Base-by-base conservation (phyloP, 2,888 invertebrate genomes). In the Auanema freiburgensis region DNA sequence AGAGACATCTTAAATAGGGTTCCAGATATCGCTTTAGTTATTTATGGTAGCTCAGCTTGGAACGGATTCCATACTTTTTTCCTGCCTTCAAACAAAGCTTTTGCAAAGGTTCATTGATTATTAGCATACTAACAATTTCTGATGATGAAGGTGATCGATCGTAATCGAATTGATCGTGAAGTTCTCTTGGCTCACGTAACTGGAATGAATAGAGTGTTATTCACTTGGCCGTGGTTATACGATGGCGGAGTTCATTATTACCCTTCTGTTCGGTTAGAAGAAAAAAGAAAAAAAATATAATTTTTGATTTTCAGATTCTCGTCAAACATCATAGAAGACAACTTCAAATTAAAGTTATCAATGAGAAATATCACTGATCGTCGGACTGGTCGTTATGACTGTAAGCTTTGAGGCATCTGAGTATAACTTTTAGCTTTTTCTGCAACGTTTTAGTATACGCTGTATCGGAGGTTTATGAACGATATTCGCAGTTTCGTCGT, bases 31-130 rank as follows among this genome's bases (percentile, higher is more conserved):
- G 80, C 81, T 0, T 66, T 81, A 1, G 80, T 84, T 10, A 79
- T 83, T 51, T 84, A 69, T 50, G 83, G 83, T 10, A 69, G 71
- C 5, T 79, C 79, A 11, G 79, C 76, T 1, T 79, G 79, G 79
- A 78, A 79, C 57, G 83, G 82, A 18, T 84, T 81, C 67, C 83
- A 83, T 67, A 84, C 84, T 0, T 84, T 83, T 69, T 84, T 84
- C 66, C 69, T 84, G 52, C 84, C 84, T 2, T 81, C 67, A 59
- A 81, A 84, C 66, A 66, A 74, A 6, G 84, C 84, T 5, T 84
- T 84, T 64, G 75, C 79, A 0, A 80, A 82, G 59, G 80, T 70
- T 11, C 11, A 21, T 52, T 52, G 8, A 21, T n/a, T 16, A 21
- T 16, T 6, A 5, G 33, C 33, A 3, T 33, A 5, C 33, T 33